These are phyloP conservation scores for Acanthornis magna DNA, from an alignment of 2,797 vertebrate species.

Conservation along the genomic window DNA sequence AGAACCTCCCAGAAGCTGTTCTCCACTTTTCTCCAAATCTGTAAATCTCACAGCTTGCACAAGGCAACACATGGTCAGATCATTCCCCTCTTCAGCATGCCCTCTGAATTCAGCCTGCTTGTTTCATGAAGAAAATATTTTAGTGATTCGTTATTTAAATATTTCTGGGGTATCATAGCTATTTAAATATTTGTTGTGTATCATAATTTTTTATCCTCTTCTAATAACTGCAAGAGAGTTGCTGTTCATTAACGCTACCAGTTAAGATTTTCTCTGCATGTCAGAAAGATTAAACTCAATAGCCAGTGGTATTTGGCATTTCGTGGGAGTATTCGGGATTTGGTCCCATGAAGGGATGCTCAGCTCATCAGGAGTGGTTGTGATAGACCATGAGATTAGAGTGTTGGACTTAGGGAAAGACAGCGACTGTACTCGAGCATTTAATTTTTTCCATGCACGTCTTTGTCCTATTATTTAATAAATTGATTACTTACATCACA, in stretches of 20 bases:
- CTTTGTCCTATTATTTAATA: background rate
- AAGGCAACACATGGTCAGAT: background rate
- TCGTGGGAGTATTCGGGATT: background rate
- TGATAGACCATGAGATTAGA: background rate
- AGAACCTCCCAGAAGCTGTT: background rate
- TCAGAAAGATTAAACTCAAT: background rate
- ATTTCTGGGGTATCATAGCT: background rate
- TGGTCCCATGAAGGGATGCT: background rate
- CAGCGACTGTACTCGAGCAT: background rate
- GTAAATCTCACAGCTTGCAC: background rate
- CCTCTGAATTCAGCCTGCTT: conserved; percentile 19
- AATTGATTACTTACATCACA: background rate
- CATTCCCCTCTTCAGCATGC: background rate
- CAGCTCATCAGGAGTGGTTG: background rate
- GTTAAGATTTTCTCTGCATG: background rate
- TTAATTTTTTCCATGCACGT: background rate
- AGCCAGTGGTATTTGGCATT: background rate
- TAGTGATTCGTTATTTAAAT: conserved; percentile 12
- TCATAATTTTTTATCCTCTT: background rate
- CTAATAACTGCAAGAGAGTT: background rate
- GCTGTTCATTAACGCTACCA: background rate
- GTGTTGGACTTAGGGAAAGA: background rate
- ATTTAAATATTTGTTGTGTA: background rate
- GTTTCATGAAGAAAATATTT: conserved; percentile 21
- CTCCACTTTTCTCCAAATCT: background rate